Percentiles rank a stretch among this genome's conserved stretches.
Evolutionary conservation across 2,113 vertebrate genomes (phyloP).

Genomic region (Callipepla squamata): DNA sequence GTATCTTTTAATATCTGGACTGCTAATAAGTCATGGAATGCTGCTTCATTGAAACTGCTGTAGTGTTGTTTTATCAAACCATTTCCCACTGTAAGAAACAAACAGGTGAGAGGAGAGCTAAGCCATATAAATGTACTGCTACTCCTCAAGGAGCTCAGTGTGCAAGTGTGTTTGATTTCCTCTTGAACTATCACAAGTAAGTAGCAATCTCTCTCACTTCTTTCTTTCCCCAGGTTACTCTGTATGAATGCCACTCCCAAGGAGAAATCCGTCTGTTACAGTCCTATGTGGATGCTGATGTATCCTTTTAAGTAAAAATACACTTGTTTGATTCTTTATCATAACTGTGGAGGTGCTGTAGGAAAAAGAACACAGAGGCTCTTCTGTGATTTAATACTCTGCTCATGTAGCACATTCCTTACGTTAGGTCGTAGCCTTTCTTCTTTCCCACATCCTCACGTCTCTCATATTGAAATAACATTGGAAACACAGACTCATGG

Average conservation of each 20-base stretch:
- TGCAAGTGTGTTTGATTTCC: background rate
- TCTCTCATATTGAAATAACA: background rate
- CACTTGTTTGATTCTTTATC: background rate
- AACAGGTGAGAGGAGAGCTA: background rate
- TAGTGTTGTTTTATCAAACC: background rate
- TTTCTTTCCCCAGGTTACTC: conserved; percentile 85
- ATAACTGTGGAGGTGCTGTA: background rate
- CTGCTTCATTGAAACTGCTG: background rate
- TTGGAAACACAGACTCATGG: background rate
- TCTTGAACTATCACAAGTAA: background rate
- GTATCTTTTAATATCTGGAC: background rate
- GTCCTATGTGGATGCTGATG: conserved; percentile 97
- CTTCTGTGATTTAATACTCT: conserved; percentile 5
- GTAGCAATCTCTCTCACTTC: background rate
- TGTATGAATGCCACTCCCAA: conserved; percentile 98
- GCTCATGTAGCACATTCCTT: background rate
- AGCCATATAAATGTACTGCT: background rate
- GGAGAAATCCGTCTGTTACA: conserved; percentile 94
- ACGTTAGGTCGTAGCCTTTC: background rate
- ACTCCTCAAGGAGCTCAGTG: background rate
- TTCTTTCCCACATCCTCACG: background rate
- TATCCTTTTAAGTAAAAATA: conserved; percentile 84
- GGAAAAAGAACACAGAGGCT: background rate
- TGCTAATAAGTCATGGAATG: background rate
- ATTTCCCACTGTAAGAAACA: background rate